Evolutionary conservation across 2,113 vertebrate genomes (phyloP).

Genomic region (Carassius auratus): DNA sequence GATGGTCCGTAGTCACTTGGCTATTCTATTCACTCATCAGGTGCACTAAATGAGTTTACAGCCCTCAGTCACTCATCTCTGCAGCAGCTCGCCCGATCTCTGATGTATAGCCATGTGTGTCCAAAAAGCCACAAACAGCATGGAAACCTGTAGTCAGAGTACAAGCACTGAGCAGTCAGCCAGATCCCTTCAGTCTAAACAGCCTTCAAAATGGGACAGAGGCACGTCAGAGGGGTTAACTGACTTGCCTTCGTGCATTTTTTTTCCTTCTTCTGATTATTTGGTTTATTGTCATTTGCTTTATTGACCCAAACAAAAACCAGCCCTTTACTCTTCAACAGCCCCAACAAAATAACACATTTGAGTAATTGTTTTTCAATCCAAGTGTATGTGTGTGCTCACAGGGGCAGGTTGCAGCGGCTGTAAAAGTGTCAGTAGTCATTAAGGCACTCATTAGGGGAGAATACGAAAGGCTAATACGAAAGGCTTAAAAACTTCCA

Average conservation of each 20-base stretch:
- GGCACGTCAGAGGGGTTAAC: not conserved
- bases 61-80: slow-evolving; percentile 47
- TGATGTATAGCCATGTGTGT: slow-evolving; percentile 16
- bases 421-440: slow-evolving; percentile 75
- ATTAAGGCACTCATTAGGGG: slow-evolving; percentile 72
- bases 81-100: not conserved
- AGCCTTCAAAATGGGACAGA: not conserved
- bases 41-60: slow-evolving; percentile 26
- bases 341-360: slow-evolving; percentile 14
- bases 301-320: slow-evolving; percentile 15
- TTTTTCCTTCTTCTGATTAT: not conserved
- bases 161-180: not conserved
- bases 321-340: not conserved
- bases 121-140: slow-evolving; percentile 16
- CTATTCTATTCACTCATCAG: slow-evolving; percentile 29
- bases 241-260: slow-evolving; percentile 25
- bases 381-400: not conserved
- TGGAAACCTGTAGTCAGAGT: not conserved
- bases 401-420: slow-evolving; percentile 50
- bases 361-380: slow-evolving; percentile 34
- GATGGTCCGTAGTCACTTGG: slow-evolving; percentile 29
- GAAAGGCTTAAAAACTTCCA: slow-evolving; percentile 68
- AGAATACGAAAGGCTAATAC: slow-evolving; percentile 55
- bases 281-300: slow-evolving; percentile 4
- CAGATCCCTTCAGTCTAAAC: not conserved